Percentiles rank a stretch among this genome's conserved stretches.
phyloP scores from a whole-genome alignment of 1,140 invertebrate genomes.

The Drosophila equinoxialis region DNA sequence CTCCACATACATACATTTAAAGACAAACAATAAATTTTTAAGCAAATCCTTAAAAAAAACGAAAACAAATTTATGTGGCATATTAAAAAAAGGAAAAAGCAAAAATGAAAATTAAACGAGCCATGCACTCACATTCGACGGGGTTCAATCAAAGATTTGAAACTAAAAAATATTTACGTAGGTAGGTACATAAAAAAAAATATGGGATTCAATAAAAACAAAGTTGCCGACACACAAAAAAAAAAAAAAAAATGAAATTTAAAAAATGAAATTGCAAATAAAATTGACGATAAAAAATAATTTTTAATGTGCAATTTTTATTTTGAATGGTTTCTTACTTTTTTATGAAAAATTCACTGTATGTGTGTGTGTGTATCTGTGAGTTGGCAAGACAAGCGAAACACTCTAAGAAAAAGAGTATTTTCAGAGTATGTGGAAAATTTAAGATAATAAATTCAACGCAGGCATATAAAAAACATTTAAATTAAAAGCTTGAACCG shows the following conservation, averaged over 20 bases:
- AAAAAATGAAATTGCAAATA: constrained; percentile 61
- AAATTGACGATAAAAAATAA: constrained; percentile 71
- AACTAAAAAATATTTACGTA: constrained; percentile 55
- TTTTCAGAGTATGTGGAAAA: neutral
- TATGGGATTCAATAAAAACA: constrained; percentile 39
- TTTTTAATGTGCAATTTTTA: constrained; percentile 70
- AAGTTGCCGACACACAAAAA: constrained; percentile 23
- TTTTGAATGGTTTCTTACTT: constrained; percentile 28
- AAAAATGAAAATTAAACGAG: constrained; percentile 65
- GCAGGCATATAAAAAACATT: constrained; percentile 61
- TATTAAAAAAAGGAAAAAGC: constrained; percentile 56
- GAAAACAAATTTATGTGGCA: constrained; percentile 58
- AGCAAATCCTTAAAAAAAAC: constrained; percentile 48
- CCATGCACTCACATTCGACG: constrained; percentile 4
- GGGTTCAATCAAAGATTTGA: constrained; percentile 27
- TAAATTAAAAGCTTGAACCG: constrained; percentile 75
- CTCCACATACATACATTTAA: constrained; percentile 22
- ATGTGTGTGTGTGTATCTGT: too few relatives aligned
- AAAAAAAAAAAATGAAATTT: constrained; percentile 33
- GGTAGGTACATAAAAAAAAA: constrained; percentile 26
- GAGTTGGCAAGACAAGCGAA: too few relatives aligned
- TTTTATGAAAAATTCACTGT: too few relatives aligned
- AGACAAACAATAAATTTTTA: constrained; percentile 60
- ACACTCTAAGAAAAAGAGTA: too few relatives aligned
- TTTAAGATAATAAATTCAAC: constrained; percentile 8